Conservation (phyloP, 2,113 vertebrate genomes). For the Thamnaconus septentrionalis region DNA sequence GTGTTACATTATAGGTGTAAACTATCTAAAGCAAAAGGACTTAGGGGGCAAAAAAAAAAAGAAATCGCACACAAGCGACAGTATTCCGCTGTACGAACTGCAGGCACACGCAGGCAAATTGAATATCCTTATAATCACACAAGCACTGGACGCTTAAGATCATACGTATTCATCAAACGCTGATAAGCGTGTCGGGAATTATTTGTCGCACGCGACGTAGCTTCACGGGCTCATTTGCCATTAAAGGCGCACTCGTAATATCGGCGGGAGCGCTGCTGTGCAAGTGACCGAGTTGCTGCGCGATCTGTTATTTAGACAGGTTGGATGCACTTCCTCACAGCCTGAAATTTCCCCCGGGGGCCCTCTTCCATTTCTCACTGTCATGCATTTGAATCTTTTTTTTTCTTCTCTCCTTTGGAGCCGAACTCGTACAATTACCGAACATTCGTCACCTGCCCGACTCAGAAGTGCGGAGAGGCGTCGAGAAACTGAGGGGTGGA, state of each 20-base stretch:
- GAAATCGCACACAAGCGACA: too few species aligned
- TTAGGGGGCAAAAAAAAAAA: too few species aligned
- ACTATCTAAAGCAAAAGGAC: too few species aligned
- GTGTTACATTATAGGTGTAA: slow-evolving; percentile 17
- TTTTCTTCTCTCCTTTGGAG: slow-evolving; percentile 27
- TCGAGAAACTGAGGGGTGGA: slow-evolving; percentile 45
- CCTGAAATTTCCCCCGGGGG: slow-evolving; percentile 81
- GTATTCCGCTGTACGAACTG: too few species aligned
- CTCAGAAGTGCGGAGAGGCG: slow-evolving; percentile 52
- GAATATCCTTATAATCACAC: too few species aligned
- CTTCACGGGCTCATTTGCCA: slow-evolving; percentile 50
- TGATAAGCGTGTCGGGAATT: too few species aligned
- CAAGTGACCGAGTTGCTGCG: slow-evolving; percentile 80
- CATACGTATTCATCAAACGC: too few species aligned
- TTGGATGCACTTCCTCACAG: slow-evolving; percentile 80
- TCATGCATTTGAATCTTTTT: slow-evolving; percentile 84
- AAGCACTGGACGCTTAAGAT: too few species aligned
- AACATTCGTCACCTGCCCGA: slow-evolving; percentile 74
- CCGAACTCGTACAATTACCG: slow-evolving; percentile 79
- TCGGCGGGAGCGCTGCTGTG: slow-evolving; percentile 63
- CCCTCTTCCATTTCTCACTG: slow-evolving; percentile 80
- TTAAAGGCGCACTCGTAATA: slow-evolving; percentile 66
- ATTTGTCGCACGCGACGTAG: too few species aligned
- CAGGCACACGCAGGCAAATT: too few species aligned
- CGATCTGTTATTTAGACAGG: slow-evolving; percentile 86